phyloP scores from a whole-genome alignment of 2,888 invertebrate genomes.

The Pollenia labialis region DNA sequence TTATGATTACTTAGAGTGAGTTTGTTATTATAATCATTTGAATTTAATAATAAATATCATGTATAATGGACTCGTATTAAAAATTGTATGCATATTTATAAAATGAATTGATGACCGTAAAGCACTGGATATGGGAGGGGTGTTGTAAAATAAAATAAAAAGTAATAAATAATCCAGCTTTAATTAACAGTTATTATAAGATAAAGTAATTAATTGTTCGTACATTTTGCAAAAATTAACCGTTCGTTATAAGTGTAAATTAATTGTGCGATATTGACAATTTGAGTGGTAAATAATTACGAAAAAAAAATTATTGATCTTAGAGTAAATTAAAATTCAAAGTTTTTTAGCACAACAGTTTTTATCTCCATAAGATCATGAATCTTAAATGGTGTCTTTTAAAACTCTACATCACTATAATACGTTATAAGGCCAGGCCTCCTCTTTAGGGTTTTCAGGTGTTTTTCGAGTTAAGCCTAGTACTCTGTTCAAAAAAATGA shows the following conservation, averaged over 20 bases:
- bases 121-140: neutral
- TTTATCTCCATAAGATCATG: no score
- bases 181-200: constrained; percentile 32
- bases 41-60: constrained; percentile 32
- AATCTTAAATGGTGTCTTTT: no score
- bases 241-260: neutral
- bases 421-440: no score
- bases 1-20: constrained; percentile 63
- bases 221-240: constrained; percentile 5
- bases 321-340: neutral
- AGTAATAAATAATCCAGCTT: constrained; percentile 14
- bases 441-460: no score
- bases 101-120: neutral
- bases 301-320: no score
- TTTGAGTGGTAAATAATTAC: neutral
- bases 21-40: constrained; percentile 55
- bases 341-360: no score
- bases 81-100: neutral
- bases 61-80: neutral
- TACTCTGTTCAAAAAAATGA: no score
- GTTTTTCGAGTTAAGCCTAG: no score
- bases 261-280: neutral
- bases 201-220: constrained; percentile 37
- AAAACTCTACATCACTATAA: no score
- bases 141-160: neutral